Evolutionary conservation across 1,140 invertebrate species (phyloP), one percentile per base, ranked within the genome.

Genomic region (Nasonia longicornis): DNA sequence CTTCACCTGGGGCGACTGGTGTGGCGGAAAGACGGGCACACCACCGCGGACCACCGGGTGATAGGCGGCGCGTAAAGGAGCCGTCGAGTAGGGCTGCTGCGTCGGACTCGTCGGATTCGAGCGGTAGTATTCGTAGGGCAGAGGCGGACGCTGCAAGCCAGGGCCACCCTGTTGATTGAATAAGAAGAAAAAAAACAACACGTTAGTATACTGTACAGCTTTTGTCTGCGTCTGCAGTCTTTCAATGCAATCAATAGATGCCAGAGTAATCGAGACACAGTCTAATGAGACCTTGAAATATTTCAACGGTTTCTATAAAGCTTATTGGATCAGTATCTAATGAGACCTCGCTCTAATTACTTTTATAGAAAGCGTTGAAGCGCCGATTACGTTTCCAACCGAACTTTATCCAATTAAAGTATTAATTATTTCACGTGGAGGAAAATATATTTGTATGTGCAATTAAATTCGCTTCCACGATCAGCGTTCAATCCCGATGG

Each of bases 81-180:
- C 81, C 20, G 85, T 84, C 82, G 85, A 81, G 83, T 90, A 90
- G 12, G 86, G 89, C 83, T 94, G 93, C 85, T 95, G 95, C 31
- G 94, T 95, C 22, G 95, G 95, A 87, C 94, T 95, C 77, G 95
- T 95, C 7, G 95, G 95, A 89, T 95, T 95, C 10, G 95, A 95
- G 81, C 95, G 91, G 87, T 94, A 93, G 85, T 94, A 90, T 84
- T 91, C 91, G 84, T 89, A 91, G 48, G 87, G 86, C 72, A 83
- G 86, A 70, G 85, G 88, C 75, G 87, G 88, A 70, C 87, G 89
- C 81, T 90, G 88, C 10, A 88, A 45, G 11, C 76, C 81, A 4
- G 88, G 71, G 6, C 71, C 81, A 45, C 35, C 71, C 77, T 82
- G 71, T 45, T 20, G 6, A 16, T 52, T 20, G 48, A 16, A 52